Conservation (phyloP, 2,113 vertebrate species). For the Todiramphus saurophagus region DNA sequence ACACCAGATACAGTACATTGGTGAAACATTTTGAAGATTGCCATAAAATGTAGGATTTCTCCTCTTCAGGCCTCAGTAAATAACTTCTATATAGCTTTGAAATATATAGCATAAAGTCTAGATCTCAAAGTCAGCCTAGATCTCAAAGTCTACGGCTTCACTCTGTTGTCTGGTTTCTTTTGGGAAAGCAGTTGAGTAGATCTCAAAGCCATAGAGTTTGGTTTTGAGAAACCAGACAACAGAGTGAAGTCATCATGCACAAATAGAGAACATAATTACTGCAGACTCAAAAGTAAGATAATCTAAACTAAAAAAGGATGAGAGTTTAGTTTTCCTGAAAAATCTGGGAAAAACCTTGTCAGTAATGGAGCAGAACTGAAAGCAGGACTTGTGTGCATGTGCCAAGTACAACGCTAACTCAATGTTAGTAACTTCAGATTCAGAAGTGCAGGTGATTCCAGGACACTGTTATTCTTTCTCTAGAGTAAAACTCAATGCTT, state of each 20-base stretch:
- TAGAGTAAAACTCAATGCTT: neutral
- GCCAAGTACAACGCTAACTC: neutral
- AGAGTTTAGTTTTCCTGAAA: neutral
- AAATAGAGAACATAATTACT: neutral
- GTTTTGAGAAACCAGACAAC: neutral
- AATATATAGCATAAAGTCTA: neutral
- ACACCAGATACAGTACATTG: neutral
- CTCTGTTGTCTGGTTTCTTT: too few relatives aligned
- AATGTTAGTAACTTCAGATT: neutral
- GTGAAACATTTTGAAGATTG: neutral
- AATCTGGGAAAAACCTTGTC: neutral
- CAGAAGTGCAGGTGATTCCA: neutral
- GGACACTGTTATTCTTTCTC: neutral
- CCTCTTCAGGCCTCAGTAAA: neutral
- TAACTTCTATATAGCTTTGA: neutral
- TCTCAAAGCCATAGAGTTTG: too few relatives aligned
- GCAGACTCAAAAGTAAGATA: neutral
- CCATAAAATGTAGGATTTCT: neutral
- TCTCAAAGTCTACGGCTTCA: too few relatives aligned
- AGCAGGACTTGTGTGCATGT: neutral
- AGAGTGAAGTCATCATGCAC: neutral
- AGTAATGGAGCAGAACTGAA: neutral
- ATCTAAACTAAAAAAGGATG: neutral
- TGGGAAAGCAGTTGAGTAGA: too few relatives aligned
- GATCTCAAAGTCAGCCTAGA: too few relatives aligned